These are phyloP conservation scores for Macquaria australasica DNA, from an alignment of 2,113 vertebrate genomes.

Conservation along the genomic window DNA sequence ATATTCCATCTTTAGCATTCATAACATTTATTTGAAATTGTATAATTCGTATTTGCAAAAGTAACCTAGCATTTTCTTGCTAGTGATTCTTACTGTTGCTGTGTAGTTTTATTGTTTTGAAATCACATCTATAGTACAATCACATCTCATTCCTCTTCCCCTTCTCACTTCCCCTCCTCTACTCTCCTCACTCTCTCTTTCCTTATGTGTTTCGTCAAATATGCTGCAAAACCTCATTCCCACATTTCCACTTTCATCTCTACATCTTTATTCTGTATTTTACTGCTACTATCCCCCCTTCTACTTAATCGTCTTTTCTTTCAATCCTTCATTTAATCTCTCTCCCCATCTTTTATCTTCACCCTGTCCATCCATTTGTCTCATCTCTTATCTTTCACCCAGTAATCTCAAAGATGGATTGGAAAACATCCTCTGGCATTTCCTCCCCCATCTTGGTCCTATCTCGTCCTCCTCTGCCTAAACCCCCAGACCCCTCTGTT, in stretches of 20 bases:
- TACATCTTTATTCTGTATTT: background rate
- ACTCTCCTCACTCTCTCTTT: background rate
- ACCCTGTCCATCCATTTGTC: background rate
- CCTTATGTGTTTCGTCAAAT: background rate
- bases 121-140: background rate
- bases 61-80: background rate
- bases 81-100: background rate
- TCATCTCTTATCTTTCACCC: slow-evolving; percentile 39
- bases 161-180: background rate
- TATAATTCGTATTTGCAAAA: background rate
- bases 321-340: background rate
- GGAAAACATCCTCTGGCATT: slow-evolving; percentile 54
- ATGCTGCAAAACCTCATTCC: background rate
- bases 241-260: background rate
- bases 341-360: background rate
- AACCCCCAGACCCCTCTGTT: slow-evolving; percentile 45
- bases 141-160: background rate
- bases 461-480: slow-evolving; percentile 45
- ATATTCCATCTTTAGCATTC: background rate
- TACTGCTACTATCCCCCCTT: background rate
- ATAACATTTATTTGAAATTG: background rate
- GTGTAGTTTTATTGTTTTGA: background rate
- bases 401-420: slow-evolving; percentile 68
- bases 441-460: slow-evolving; percentile 60
- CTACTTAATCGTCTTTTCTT: slow-evolving; percentile 11